Conservation (phyloP, 2,113 vertebrate species). For the Bucco capensis region DNA sequence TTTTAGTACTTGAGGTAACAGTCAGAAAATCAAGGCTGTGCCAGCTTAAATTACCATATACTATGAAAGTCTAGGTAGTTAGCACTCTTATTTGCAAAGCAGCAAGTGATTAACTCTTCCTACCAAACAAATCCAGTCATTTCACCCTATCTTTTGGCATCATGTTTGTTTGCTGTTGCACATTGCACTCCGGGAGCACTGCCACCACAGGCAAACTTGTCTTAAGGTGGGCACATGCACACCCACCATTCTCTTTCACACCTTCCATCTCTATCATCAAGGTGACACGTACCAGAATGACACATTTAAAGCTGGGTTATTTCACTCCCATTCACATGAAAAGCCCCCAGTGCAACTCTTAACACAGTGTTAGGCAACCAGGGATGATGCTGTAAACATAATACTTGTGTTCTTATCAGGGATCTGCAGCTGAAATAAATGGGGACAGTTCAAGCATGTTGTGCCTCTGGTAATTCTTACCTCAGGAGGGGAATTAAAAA, state of each 20-base stretch:
- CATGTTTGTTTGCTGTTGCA: not conserved
- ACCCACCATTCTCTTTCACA: not conserved
- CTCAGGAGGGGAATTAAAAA: not conserved
- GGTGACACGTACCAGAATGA: not conserved
- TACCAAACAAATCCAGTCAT: not conserved
- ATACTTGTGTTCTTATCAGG: not conserved
- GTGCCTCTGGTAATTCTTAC: not conserved
- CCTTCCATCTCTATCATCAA: not conserved
- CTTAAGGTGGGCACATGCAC: not conserved
- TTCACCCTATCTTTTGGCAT: not conserved
- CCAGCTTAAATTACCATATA: not conserved
- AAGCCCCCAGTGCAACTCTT: not conserved
- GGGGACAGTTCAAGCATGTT: not conserved
- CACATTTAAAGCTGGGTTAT: not conserved
- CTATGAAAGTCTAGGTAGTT: not conserved
- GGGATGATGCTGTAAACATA: not conserved
- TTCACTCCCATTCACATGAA: not conserved
- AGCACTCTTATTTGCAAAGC: not conserved
- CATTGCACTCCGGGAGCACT: not conserved
- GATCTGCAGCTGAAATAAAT: not conserved
- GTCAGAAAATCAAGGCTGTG: not conserved
- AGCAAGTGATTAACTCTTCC: not conserved
- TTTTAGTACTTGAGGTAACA: not conserved
- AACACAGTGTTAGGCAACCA: not conserved
- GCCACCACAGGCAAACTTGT: not conserved